Base-by-base conservation (phyloP, 2,113 vertebrate genomes). In the Sapayoa aenigma region DNA sequence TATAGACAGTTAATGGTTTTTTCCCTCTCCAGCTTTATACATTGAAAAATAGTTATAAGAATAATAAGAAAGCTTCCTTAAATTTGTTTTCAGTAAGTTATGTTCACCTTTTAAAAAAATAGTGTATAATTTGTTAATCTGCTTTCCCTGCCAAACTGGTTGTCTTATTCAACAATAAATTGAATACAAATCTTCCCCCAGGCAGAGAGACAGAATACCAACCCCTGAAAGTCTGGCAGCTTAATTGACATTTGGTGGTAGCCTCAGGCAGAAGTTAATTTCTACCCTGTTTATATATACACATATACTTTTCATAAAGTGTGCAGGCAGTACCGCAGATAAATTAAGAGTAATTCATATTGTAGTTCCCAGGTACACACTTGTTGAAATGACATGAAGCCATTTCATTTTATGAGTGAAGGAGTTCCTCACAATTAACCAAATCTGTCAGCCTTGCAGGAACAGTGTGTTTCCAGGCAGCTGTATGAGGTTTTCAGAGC, bases 161-260 rank as follows among this genome's bases (percentile, higher is more conserved):
- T 97, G 94, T 96, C 97, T 98, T 97, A 95, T 86, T 96, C 97
- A 97, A 98, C 94, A 95, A 97, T 97, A 97, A 97, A 97, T 97
- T 96, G 94, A 97, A 97, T 91, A 87, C 88, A 97, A 97, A 97
- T 96, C 82, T 95, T 97, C 92, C 96, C 96, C 74, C 68, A 92
- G 97, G 97, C 96, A 74, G 94, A 87, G 97, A 97, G 96, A 96
- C 59, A 81, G 94, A 97, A 92, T 73, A 95, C 44, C 56, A 91
- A 50, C 73, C 95, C 93, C 78, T 71, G 88, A 73, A 97, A 97
- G 75, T 96, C 95, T 97, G 95, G 96, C 96, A 96, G 92, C 78
- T 96, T 97, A 97, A 97, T 93, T 97, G 97, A 97, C 97, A 95
- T 97, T 97, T 94, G 90, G 78, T 87, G 79, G 95, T 96, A 87